A percentile compares a stretch with the other conserved stretches of the same genome.
Evolutionary conservation across 2,797 vertebrate genomes (phyloP).

Genomic region (Acrossocheilus fasciatus): DNA sequence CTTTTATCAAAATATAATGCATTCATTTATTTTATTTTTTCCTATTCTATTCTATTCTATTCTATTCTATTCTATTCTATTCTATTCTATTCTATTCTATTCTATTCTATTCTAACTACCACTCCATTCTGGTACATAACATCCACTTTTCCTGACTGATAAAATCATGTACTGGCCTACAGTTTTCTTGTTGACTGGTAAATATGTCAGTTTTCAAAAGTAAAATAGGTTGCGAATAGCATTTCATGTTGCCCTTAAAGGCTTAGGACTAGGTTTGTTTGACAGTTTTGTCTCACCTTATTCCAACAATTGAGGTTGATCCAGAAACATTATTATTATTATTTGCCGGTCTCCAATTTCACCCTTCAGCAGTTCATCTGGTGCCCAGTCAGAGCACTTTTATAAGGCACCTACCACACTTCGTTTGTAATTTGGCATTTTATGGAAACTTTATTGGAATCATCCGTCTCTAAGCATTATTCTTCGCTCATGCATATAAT

Average conservation of each 20-base stretch:
- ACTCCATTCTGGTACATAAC: neutral
- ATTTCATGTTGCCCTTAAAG: neutral
- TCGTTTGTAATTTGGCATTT: slow-evolving; percentile 32
- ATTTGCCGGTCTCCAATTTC: neutral
- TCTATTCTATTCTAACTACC: neutral
- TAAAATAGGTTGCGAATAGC: neutral
- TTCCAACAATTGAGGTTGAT: slow-evolving; percentile 9
- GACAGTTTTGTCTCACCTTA: neutral
- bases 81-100: neutral
- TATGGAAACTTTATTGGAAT: slow-evolving; percentile 30
- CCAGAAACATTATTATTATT: slow-evolving; percentile 2
- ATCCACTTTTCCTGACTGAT: neutral
- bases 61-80: neutral
- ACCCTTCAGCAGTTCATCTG: slow-evolving; percentile 33
- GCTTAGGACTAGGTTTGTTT: neutral
- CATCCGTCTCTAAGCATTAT: slow-evolving; percentile 29
- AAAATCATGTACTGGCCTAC: neutral
- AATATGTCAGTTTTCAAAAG: neutral
- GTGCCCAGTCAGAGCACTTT: slow-evolving; percentile 21
- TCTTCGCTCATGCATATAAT: slow-evolving; percentile 9
- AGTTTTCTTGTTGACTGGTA: neutral
- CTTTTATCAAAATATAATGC: no score
- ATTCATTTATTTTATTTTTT: no score
- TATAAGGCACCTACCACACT: slow-evolving; percentile 17
- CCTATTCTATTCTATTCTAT: no score